These are phyloP conservation scores for Sturmia bella DNA, from an alignment of 2,888 invertebrate genomes.

Conservation along the genomic window DNA sequence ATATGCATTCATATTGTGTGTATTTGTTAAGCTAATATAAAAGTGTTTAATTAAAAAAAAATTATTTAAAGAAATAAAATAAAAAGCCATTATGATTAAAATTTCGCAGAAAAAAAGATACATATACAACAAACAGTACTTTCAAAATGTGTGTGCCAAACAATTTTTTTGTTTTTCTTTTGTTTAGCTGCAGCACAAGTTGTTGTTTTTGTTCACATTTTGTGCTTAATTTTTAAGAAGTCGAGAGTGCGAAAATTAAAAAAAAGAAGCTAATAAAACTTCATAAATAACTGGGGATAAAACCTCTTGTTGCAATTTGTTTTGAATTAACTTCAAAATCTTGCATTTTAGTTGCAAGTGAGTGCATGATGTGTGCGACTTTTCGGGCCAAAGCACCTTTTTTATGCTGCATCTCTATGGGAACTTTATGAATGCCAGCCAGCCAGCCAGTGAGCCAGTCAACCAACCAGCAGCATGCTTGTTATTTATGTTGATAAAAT, in stretches of 20 bases:
- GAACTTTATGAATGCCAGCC: conserved; percentile 49
- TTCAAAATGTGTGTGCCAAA: conserved; percentile 13
- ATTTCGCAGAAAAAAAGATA: too few species aligned
- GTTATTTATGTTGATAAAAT: too few species aligned
- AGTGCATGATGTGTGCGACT: conserved; percentile 14
- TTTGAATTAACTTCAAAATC: conserved; percentile 54
- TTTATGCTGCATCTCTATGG: conserved; percentile 45
- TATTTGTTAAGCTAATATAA: neutral
- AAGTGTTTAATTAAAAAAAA: neutral
- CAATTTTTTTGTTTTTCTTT: conserved; percentile 35
- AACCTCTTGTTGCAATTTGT: conserved; percentile 49
- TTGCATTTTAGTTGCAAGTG: conserved; percentile 5
- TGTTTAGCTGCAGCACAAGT: conserved; percentile 9
- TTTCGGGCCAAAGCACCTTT: conserved; percentile 37
- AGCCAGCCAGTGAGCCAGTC: conserved; percentile 1
- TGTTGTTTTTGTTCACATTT: conserved; percentile 20
- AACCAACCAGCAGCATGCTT: too few species aligned
- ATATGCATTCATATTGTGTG: neutral
- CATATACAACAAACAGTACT: too few species aligned
- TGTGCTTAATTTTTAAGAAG: conserved; percentile 45
- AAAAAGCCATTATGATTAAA: conserved; percentile 47
- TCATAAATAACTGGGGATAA: conserved; percentile 30
- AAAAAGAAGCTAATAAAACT: conserved; percentile 29
- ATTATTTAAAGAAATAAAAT: conserved; percentile 12
- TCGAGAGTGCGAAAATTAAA: conserved; percentile 25